Percentiles rank a stretch among this genome's conserved stretches.
These are phyloP conservation scores for Entomobrya proxima DNA, from an alignment of 2,888 invertebrate species.

Conservation along the genomic window DNA sequence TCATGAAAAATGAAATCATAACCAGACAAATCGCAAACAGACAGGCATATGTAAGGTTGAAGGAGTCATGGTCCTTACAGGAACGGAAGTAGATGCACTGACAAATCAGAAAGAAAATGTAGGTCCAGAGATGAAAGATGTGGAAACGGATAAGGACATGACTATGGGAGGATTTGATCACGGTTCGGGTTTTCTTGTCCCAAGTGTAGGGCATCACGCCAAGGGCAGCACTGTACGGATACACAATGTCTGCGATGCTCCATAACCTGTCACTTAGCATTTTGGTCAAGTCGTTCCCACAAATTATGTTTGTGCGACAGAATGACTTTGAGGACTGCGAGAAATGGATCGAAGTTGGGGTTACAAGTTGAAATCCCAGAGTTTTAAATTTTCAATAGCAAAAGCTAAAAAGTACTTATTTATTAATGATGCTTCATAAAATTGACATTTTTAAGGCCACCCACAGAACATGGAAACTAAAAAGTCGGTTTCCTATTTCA, in stretches of 20 bases:
- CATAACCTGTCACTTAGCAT: neutral
- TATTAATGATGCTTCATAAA: no score
- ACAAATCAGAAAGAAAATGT: neutral
- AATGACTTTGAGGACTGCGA: no score
- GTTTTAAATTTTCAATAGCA: no score
- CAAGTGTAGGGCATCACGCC: neutral
- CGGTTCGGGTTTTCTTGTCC: neutral
- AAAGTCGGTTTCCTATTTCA: no score
- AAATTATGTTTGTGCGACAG: no score
- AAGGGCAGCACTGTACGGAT: neutral
- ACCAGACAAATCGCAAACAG: neutral
- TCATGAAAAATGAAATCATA: neutral
- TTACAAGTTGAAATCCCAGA: no score
- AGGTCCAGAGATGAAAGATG: neutral
- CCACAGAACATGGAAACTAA: no score
- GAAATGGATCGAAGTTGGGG: no score
- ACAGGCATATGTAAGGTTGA: neutral
- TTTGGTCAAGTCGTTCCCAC: no score
- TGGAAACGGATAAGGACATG: neutral
- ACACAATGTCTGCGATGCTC: neutral
- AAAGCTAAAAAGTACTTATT: no score
- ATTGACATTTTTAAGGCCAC: no score
- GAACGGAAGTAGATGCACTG: neutral
- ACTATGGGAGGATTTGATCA: neutral
- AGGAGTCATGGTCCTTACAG: neutral